Evolutionary conservation across 2,113 vertebrate species (phyloP).

Genomic region (Sigmodon hispidus): DNA sequence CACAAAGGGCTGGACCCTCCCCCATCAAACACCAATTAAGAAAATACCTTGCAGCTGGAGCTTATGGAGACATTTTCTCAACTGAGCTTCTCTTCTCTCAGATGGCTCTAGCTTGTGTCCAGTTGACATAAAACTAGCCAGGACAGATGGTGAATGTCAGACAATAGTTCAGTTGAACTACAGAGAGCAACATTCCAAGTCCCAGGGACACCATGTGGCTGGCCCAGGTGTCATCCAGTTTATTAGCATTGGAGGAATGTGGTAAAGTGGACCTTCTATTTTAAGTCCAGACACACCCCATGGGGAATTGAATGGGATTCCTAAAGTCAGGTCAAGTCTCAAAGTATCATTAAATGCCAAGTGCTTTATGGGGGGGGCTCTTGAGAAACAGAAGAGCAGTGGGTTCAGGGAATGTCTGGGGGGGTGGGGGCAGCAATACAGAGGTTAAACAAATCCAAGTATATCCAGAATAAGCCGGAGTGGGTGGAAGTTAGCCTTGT

Average conservation of each 20-base stretch:
- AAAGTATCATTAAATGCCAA: neutral
- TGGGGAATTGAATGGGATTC: neutral
- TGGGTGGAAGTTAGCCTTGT: neutral
- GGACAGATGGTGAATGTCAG: neutral
- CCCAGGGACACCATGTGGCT: neutral
- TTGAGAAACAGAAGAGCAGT: neutral
- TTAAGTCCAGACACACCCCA: neutral
- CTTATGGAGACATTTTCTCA: neutral
- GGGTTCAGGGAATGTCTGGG: neutral
- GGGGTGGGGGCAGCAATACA: neutral
- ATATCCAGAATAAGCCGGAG: neutral
- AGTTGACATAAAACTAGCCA: neutral
- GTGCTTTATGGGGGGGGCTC: neutral
- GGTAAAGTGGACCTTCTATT: neutral
- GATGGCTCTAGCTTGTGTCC: neutral
- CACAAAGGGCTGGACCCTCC: neutral
- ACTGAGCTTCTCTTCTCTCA: neutral
- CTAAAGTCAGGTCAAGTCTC: neutral
- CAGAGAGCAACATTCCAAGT: neutral
- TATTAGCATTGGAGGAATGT: neutral
- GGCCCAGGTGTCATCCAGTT: neutral
- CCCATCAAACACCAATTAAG: neutral
- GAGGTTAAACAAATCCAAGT: neutral
- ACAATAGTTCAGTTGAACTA: neutral
- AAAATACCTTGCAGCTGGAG: neutral